Evolutionary conservation across 2,888 invertebrate species (phyloP).

Genomic region (Apamea crenata): DNA sequence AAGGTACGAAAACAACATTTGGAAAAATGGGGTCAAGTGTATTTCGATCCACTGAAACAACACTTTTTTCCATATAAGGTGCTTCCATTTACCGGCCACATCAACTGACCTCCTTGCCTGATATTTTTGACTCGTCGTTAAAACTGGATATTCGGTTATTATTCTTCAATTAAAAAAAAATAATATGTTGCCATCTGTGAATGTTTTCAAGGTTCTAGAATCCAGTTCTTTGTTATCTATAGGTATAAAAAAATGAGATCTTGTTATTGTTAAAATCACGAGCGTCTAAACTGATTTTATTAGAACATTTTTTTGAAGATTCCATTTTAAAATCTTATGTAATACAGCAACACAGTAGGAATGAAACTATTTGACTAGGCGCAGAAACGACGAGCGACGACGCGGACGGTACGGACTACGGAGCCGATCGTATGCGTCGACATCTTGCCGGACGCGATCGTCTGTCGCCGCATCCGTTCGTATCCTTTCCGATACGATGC

Average conservation of each 20-base stretch:
- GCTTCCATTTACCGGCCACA: background rate
- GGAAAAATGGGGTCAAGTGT: slow-evolving; percentile 23
- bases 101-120: slow-evolving; percentile 10
- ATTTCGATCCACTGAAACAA: slow-evolving; percentile 6
- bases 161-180: too few relatives aligned
- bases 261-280: background rate
- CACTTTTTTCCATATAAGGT: slow-evolving; percentile 20
- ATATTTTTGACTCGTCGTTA: slow-evolving; percentile 16
- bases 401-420: too few relatives aligned
- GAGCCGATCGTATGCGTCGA: too few relatives aligned
- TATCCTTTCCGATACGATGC: too few relatives aligned
- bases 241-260: too few relatives aligned
- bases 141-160: slow-evolving; percentile 3
- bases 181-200: background rate
- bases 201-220: slow-evolving; percentile 3
- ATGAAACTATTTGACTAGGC: too few relatives aligned
- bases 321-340: background rate
- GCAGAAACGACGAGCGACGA: too few relatives aligned
- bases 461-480: too few relatives aligned
- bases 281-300: too few relatives aligned
- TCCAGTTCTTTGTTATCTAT: background rate
- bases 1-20: slow-evolving; percentile 1
- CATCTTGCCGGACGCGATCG: too few relatives aligned
- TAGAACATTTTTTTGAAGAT: slow-evolving; percentile 1
- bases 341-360: background rate